phyloP scores from a whole-genome alignment of 2,888 invertebrate species.

The Trissolcus japonicus region DNA sequence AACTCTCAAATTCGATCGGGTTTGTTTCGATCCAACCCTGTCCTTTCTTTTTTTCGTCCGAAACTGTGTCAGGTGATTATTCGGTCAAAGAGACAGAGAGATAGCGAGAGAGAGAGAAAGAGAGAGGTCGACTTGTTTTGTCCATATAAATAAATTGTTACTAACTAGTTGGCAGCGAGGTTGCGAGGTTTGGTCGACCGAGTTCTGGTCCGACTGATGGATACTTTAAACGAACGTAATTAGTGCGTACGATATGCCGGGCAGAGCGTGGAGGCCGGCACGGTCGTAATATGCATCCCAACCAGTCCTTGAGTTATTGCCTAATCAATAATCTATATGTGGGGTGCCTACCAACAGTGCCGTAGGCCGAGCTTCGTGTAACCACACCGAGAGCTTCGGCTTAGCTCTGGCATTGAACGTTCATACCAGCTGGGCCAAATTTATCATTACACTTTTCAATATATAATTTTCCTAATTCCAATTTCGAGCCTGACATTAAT shows the following conservation, averaged over 20 bases:
- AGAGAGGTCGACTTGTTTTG: too few relatives aligned
- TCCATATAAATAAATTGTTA: too few relatives aligned
- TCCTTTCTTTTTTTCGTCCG: not conserved
- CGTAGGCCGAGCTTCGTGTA: slow-evolving; percentile 67
- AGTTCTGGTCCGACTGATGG: slow-evolving; percentile 33
- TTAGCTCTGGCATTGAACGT: slow-evolving; percentile 70
- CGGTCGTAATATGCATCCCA: slow-evolving; percentile 75
- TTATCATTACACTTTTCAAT: not conserved
- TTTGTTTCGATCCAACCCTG: not conserved
- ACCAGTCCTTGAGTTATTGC: slow-evolving; percentile 76
- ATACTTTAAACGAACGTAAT: slow-evolving; percentile 73
- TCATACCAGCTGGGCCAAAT: slow-evolving; percentile 70
- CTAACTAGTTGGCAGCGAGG: too few relatives aligned
- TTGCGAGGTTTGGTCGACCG: too few relatives aligned
- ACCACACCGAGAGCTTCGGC: slow-evolving; percentile 63
- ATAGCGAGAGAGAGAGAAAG: too few relatives aligned
- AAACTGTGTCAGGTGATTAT: slow-evolving; percentile 34
- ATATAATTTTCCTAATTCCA: not conserved
- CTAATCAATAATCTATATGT: slow-evolving; percentile 76
- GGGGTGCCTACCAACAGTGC: slow-evolving; percentile 64
- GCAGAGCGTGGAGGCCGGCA: slow-evolving; percentile 66
- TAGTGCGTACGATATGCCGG: slow-evolving; percentile 68
- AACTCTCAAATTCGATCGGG: not conserved
- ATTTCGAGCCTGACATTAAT: not conserved
- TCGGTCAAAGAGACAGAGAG: slow-evolving; percentile 21